A percentile compares a stretch with the other conserved stretches of the same genome.
Evolutionary conservation across 1,140 invertebrate species (phyloP).

Genomic region (Pentalonia nigronervosa): DNA sequence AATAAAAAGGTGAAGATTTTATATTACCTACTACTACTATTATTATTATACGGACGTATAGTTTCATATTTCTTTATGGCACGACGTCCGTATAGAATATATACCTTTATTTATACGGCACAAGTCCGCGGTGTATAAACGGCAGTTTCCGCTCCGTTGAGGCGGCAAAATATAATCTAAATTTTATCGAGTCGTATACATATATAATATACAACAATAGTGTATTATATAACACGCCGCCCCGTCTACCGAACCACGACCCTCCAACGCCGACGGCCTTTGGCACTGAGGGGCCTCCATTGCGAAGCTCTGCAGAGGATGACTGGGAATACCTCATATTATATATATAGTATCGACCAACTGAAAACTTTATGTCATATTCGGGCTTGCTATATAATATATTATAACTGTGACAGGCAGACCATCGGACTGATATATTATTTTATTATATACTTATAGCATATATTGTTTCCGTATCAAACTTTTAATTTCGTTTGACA

Average conservation of each 20-base stretch:
- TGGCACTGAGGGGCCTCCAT: background rate
- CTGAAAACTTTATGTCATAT: background rate
- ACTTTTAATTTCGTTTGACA: background rate
- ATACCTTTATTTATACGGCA: background rate
- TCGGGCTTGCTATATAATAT: background rate
- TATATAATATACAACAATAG: background rate
- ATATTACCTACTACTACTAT: background rate
- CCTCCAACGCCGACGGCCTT: background rate
- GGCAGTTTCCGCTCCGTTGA: background rate
- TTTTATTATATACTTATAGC: too few species aligned
- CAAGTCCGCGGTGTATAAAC: background rate
- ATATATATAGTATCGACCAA: background rate
- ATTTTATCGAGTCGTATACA: background rate
- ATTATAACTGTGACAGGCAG: too few species aligned
- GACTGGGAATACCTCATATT: background rate
- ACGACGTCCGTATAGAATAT: background rate
- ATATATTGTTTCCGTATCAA: background rate
- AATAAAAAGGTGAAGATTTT: background rate
- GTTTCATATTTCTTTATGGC: background rate
- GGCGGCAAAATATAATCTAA: background rate
- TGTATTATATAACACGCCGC: background rate
- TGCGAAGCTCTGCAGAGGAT: background rate
- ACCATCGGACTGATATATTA: too few species aligned
- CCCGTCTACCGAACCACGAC: background rate
- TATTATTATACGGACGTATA: background rate